Base-by-base conservation (phyloP, 2,888 invertebrate species). In the Leptinotarsa haldemani region DNA sequence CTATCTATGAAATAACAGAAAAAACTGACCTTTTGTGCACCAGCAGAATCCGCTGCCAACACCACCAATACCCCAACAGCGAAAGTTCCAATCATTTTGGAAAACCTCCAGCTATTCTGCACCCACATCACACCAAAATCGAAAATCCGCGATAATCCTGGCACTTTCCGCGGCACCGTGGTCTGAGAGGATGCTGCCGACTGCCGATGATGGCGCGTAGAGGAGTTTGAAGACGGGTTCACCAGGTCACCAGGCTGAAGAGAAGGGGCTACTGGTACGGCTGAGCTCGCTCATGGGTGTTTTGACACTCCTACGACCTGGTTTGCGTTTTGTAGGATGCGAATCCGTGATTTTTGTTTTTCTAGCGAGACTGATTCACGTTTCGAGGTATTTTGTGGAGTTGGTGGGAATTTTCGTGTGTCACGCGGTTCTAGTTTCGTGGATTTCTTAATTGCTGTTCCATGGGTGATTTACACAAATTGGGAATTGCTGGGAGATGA, bases 251-350 rank as follows among this genome's bases (percentile, higher is more conserved):
- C n/a, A 58, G 58, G 58, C 58, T 58, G 58, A 58, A 53, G 67
- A 67, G 67, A 67, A 67, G 67, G 67, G 67, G 30, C 25, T 13
- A 53, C 52, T 40, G 53, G 2, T n/a, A n/a, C 53, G 13, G 67
- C 53, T 15, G 48, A 20, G 50, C 67, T 67, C 53, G 52, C 30
- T 25, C 67, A 30, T 30, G 52, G 52, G 66, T 66, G 30, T 66
- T 58, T 66, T 30, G 67, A 53, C 67, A 53, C 67, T 50, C 67
- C 67, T 12, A 53, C 67, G 67, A 67, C 67, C 67, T 67, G 67
- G 67, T 67, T 67, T 53, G 18, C 4, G 9, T 40, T 40, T 40
- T 40, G 40, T 40, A 53, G 53, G 53, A 67, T 67, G 67, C 67
- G 15, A 58, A 58, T 58, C 13, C 58, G 20, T 15, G 58, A 58